These are phyloP conservation scores for Tachina lurida DNA, from an alignment of 2,888 invertebrate species.

Conservation along the genomic window DNA sequence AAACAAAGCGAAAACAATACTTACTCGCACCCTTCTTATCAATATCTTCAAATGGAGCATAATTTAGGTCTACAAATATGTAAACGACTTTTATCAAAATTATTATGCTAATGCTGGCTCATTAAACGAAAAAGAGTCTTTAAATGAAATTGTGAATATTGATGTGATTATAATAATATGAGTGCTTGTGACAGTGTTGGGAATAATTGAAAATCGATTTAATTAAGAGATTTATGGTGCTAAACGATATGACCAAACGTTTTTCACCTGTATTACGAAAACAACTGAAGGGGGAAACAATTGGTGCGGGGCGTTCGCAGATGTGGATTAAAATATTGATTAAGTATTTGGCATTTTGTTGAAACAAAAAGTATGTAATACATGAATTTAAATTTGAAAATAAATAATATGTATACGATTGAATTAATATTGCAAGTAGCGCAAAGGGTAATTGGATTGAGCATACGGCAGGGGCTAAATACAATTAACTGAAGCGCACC, in stretches of 20 bases:
- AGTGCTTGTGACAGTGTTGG: constrained; percentile 5
- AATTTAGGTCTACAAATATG: constrained; percentile 39
- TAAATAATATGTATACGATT: constrained; percentile 25
- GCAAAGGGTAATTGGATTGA: constrained; percentile 11
- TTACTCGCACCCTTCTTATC: constrained; percentile 4
- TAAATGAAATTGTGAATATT: constrained; percentile 62
- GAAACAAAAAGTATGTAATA: constrained; percentile 22
- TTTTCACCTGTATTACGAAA: constrained; percentile 58
- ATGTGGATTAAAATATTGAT: constrained; percentile 65
- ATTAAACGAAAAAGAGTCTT: constrained; percentile 60
- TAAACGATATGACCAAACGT: constrained; percentile 54
- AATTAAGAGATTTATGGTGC: constrained; percentile 66
- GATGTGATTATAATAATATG: constrained; percentile 21
- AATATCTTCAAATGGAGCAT: constrained; percentile 14
- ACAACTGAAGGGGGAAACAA: neutral
- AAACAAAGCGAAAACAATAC: constrained; percentile 28
- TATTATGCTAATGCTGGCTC: constrained; percentile 52
- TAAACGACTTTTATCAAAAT: constrained; percentile 45
- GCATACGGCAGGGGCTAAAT: constrained; percentile 23
- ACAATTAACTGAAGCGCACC: neutral
- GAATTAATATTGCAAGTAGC: constrained; percentile 21
- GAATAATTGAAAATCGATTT: constrained; percentile 70
- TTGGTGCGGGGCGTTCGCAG: constrained; percentile 58
- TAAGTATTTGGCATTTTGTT: constrained; percentile 34
- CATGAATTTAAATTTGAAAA: constrained; percentile 44